Base-by-base conservation (phyloP, 2,113 vertebrate species). In the Ictalurus furcatus region DNA sequence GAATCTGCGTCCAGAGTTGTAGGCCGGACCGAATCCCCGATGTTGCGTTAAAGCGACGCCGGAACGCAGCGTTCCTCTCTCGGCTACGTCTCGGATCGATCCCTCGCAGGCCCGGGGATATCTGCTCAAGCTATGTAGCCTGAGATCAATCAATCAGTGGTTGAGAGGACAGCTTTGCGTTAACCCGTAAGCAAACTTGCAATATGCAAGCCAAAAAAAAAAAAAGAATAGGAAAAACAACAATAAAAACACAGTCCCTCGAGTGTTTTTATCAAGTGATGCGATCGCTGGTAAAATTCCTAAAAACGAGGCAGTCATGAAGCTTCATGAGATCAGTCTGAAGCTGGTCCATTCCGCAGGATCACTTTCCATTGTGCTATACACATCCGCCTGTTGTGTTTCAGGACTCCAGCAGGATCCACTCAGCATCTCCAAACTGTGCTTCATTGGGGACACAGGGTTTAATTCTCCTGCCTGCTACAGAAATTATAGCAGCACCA, bases 401-500 rank as follows among this genome's bases (percentile, higher is more conserved):
- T 59, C 28, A 11, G 63, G 40, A 67, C 84, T 52, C 28, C 84
- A 54, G 1, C 84, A 0, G 84, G 40, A 73, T 73, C 65, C 48
- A 23, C 6, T 73, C 65, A 14, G 48, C 84, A 73, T 56, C 28
- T 73, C 67, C n/a, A 8, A 1, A 6, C 65, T 1, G 25, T 1
- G 17, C 7, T 21, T 73, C 65, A 73, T 6, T 6, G 48, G 19
- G 16, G 58, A 81, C 34, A 34, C 8, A 61, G 37, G 6, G 9
- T 44, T n/a, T 61, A 1, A 73, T 69, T 30, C 56, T 25, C 37
- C 74, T 81, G 80, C 44, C 67, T 40, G 61, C n/a, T 71, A 14
- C 84, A 83, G 61, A 84, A 48, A n/a, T 89, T 90, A 93, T 90
- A 76, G 34, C 90, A 88, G 76, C 54, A 92, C 89, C 92, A 93